Conservation (phyloP, 2,113 vertebrate species). For the Cyprinodon brontotheroides region DNA sequence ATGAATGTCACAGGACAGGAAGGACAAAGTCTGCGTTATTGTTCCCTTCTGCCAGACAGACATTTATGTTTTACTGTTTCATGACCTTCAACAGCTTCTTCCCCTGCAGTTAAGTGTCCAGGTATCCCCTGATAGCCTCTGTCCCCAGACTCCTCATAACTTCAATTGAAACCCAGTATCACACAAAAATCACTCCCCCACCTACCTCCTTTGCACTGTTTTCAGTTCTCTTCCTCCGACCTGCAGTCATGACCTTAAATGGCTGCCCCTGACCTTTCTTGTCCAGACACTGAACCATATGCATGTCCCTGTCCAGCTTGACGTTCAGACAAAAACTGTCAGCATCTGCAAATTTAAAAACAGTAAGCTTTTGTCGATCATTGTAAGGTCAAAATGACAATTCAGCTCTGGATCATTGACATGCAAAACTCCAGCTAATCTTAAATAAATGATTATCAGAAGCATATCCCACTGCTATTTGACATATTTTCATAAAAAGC, state of each 20-base stretch:
- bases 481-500: constrained; percentile 24
- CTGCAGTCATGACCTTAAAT: constrained; percentile 47
- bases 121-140: constrained; percentile 19
- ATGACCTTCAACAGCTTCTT: constrained; percentile 65
- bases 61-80: constrained; percentile 70
- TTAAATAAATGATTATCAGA: constrained; percentile 16
- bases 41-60: constrained; percentile 83
- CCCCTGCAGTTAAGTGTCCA: constrained; percentile 58
- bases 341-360: constrained; percentile 14
- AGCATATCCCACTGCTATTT: constrained; percentile 28
- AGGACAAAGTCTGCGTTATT: constrained; percentile 84
- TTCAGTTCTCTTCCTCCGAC: constrained; percentile 35
- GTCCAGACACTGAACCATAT: constrained; percentile 64
- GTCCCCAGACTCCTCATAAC: constrained; percentile 18
- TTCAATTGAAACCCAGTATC: constrained; percentile 34
- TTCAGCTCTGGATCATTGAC: constrained; percentile 10
- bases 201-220: constrained; percentile 23
- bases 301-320: constrained; percentile 51
- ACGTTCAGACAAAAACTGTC: constrained; percentile 45
- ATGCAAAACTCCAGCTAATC: constrained; percentile 21
- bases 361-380: constrained; percentile 8
- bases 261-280: constrained; percentile 62
- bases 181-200: constrained; percentile 6
- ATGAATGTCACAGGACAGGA: constrained; percentile 75
- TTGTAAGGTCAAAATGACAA: constrained; percentile 7